These are phyloP conservation scores for Aleiodes testaceus DNA, from an alignment of 2,888 invertebrate species.

Conservation along the genomic window DNA sequence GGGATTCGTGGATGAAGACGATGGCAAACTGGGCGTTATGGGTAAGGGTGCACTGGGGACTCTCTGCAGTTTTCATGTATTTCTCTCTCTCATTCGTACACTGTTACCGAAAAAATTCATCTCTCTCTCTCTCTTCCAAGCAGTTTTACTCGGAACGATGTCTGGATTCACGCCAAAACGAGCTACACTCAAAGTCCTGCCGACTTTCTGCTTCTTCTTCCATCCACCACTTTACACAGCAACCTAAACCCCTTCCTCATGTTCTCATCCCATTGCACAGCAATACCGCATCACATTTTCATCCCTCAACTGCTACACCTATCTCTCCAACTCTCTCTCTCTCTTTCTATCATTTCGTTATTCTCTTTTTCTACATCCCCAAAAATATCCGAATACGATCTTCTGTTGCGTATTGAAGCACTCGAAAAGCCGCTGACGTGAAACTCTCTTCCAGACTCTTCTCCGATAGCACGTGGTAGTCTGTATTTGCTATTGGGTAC, in stretches of 20 bases:
- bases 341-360: neutral
- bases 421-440: conserved; percentile 52
- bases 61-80: conserved; percentile 19
- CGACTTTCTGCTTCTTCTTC: conserved; percentile 35
- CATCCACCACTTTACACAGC: conserved; percentile 32
- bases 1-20: conserved; percentile 34
- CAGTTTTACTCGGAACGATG: conserved; percentile 10
- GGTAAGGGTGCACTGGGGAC: neutral
- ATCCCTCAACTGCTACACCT: conserved; percentile 1
- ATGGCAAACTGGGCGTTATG: conserved; percentile 17
- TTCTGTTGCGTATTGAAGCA: conserved; percentile 51
- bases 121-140: conserved; percentile 12
- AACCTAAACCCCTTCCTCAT: neutral
- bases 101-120: too few species aligned
- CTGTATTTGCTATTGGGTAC: conserved; percentile 15
- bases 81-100: neutral
- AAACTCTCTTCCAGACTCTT: conserved; percentile 40
- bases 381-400: conserved; percentile 50
- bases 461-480: conserved; percentile 27
- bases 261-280: conserved; percentile 4
- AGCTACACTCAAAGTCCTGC: conserved; percentile 17
- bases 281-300: conserved; percentile 35
- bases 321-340: neutral
- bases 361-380: neutral
- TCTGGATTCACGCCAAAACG: conserved; percentile 42